Evolutionary conservation across 2,797 vertebrate species (phyloP).

Genomic region (Gobionotothen gibberifrons): DNA sequence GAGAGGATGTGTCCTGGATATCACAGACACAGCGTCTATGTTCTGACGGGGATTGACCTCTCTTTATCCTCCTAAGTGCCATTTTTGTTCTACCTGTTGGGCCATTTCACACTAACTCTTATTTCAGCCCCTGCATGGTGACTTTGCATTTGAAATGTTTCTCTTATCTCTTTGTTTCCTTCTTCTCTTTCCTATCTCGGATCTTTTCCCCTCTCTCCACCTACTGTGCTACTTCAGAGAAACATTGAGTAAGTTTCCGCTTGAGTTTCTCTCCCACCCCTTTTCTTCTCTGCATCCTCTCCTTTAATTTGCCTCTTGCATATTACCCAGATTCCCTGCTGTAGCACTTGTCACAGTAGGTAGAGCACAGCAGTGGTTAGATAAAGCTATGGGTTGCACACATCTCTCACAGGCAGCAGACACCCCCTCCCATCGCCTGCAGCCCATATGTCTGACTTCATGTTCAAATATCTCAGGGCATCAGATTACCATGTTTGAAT

Average conservation of each 20-base stretch:
- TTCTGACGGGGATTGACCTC: constrained; percentile 59
- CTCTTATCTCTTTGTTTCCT: background rate
- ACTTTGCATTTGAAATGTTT: constrained; percentile 36
- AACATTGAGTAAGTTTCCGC: background rate
- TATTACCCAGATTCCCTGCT: constrained; percentile 51
- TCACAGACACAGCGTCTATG: constrained; percentile 61
- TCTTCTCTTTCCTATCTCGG: constrained; percentile 7
- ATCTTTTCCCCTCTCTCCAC: background rate
- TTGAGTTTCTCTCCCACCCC: constrained; percentile 14
- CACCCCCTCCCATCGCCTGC: constrained; percentile 48
- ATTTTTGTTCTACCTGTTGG: constrained; percentile 23
- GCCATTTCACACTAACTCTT: constrained; percentile 24
- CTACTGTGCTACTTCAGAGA: constrained; percentile 10
- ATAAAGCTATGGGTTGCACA: constrained; percentile 41
- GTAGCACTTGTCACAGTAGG: constrained; percentile 60
- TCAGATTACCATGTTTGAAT: constrained; percentile 73
- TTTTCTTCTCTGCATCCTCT: constrained; percentile 29
- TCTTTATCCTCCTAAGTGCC: constrained; percentile 55
- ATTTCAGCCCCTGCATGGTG: constrained; percentile 20
- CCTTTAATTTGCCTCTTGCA: constrained; percentile 59
- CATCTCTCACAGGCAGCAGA: constrained; percentile 36
- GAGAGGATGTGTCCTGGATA: constrained; percentile 72
- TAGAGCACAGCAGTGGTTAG: constrained; percentile 38
- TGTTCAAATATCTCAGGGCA: constrained; percentile 65
- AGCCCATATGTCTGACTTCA: constrained; percentile 38